A percentile compares a stretch with the other conserved stretches of the same genome.
These are phyloP conservation scores for Gyps fulvus DNA, from an alignment of 2,113 vertebrate species.

Conservation along the genomic window DNA sequence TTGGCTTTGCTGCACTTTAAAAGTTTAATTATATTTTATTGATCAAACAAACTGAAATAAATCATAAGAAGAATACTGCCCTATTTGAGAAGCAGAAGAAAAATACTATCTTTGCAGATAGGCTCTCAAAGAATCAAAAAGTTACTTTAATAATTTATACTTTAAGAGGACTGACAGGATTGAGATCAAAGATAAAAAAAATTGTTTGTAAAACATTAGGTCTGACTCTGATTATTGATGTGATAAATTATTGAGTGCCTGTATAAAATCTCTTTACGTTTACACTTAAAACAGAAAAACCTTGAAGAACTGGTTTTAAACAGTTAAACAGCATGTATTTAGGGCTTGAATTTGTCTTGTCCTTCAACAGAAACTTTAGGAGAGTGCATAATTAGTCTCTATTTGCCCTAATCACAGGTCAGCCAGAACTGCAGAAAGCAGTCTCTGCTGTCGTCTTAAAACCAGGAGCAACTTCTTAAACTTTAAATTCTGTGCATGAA, in stretches of 20 bases:
- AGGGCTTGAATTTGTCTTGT: neutral
- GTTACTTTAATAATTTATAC: constrained; percentile 62
- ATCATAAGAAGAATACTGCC: neutral
- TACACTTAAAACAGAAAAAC: constrained; percentile 29
- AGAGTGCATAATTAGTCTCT: neutral
- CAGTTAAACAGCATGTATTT: neutral
- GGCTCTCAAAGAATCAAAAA: constrained; percentile 46
- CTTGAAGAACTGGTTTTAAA: constrained; percentile 42
- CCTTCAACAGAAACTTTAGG: neutral
- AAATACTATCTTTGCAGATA: constrained; percentile 25
- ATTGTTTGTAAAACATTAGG: constrained; percentile 57
- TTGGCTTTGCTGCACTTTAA: neutral
- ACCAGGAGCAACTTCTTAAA: neutral
- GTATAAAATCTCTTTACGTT: neutral
- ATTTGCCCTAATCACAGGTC: neutral
- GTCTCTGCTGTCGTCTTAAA: neutral
- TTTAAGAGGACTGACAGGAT: constrained; percentile 49
- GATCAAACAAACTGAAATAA: constrained; percentile 44
- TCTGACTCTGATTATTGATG: constrained; percentile 54
- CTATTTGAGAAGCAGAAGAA: constrained; percentile 28
- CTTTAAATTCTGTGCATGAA: neutral
- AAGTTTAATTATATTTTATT: constrained; percentile 64
- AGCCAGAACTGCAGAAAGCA: neutral
- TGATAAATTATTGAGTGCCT: constrained; percentile 55
- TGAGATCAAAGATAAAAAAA: constrained; percentile 38